These are phyloP conservation scores for Pherbina coryleti DNA, from an alignment of 2,888 invertebrate genomes.

Conservation along the genomic window DNA sequence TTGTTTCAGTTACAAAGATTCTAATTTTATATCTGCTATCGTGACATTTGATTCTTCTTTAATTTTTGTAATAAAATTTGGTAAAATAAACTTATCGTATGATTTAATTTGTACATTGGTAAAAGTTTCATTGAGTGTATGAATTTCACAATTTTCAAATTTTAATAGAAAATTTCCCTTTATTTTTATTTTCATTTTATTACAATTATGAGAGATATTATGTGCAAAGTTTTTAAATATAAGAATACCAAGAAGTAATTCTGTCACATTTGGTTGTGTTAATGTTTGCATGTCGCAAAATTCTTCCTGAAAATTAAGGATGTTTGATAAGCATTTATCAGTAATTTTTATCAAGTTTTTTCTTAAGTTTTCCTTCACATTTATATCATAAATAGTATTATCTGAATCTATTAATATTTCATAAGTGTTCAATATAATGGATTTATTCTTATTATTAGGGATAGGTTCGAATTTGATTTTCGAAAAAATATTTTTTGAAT, in stretches of 20 bases:
- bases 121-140: slow-evolving; percentile 35
- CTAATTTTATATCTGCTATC: too few relatives aligned
- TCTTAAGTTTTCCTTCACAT: slow-evolving; percentile 33
- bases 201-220: slow-evolving; percentile 35
- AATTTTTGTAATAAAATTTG: slow-evolving; percentile 41
- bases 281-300: slow-evolving; percentile 31
- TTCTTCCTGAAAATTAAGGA: slow-evolving; percentile 37
- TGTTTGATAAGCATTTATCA: slow-evolving; percentile 33
- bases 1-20: slow-evolving; percentile 32
- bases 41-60: slow-evolving; percentile 31
- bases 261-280: slow-evolving; percentile 24
- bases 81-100: slow-evolving; percentile 42
- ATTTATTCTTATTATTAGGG: slow-evolving; percentile 39
- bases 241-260: slow-evolving; percentile 39
- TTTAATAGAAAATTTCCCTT: slow-evolving; percentile 40
- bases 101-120: slow-evolving; percentile 36
- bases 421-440: slow-evolving; percentile 26
- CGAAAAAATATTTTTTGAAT: slow-evolving; percentile 29
- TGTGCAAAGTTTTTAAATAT: slow-evolving; percentile 37
- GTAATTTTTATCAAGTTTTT: slow-evolving; percentile 35
- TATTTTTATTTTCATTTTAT: slow-evolving; percentile 34
- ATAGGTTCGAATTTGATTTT: slow-evolving; percentile 40
- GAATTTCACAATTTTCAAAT: slow-evolving; percentile 42
- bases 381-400: too few relatives aligned
- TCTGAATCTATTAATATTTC: slow-evolving; percentile 38